Percentiles rank a stretch among this genome's conserved stretches.
Evolutionary conservation across 2,797 vertebrate genomes (phyloP).

Genomic region (Kryptolebias ocellatus): DNA sequence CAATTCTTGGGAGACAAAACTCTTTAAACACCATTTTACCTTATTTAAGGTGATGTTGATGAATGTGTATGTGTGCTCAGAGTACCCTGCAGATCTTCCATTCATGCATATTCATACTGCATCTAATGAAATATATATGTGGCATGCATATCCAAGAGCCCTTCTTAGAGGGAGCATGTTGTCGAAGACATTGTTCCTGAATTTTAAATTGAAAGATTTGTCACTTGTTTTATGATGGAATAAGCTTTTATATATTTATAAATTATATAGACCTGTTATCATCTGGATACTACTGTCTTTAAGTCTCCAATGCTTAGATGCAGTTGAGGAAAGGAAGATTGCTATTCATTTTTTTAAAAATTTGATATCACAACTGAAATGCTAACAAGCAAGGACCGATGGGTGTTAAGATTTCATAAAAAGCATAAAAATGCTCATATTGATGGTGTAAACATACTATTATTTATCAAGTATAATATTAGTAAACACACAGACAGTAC

Average conservation of each 20-base stretch:
- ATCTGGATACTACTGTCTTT: neutral
- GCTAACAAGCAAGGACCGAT: too few relatives aligned
- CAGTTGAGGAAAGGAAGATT: too few relatives aligned
- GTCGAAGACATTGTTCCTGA: slow-evolving; percentile 42
- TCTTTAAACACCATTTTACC: slow-evolving; percentile 55
- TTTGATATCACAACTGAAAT: too few relatives aligned
- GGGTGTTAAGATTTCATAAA: too few relatives aligned
- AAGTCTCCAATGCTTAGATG: too few relatives aligned
- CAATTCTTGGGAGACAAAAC: slow-evolving; percentile 39
- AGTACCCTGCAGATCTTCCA: slow-evolving; percentile 48
- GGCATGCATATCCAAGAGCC: slow-evolving; percentile 45
- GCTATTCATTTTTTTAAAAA: too few relatives aligned
- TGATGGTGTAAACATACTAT: neutral
- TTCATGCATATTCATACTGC: slow-evolving; percentile 66
- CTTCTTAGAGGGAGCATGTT: slow-evolving; percentile 41
- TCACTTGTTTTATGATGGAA: slow-evolving; percentile 27
- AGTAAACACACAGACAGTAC: neutral
- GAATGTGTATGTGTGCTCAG: slow-evolving; percentile 54
- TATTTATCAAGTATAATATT: neutral
- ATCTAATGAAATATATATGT: slow-evolving; percentile 68
- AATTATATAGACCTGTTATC: slow-evolving; percentile 8
- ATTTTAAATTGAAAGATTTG: slow-evolving; percentile 31
- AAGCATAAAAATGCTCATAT: too few relatives aligned
- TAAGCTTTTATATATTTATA: slow-evolving; percentile 8
- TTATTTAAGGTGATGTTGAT: slow-evolving; percentile 55